These are phyloP conservation scores for Lemur catta DNA, from an alignment of 2,797 vertebrate genomes.

Conservation along the genomic window DNA sequence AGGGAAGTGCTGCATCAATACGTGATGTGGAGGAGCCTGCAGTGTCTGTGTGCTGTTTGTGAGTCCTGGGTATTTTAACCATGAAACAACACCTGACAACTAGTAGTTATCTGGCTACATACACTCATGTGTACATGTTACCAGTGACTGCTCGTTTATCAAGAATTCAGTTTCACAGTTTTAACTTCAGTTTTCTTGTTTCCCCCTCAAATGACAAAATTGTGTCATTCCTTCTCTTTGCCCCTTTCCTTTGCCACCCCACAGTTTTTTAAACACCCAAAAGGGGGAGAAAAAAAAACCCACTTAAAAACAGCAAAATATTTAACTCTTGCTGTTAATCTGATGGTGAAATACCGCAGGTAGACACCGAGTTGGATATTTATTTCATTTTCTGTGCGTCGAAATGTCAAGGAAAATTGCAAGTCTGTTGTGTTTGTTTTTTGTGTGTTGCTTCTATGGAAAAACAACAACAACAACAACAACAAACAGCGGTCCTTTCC, in stretches of 20 bases:
- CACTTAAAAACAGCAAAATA: background rate
- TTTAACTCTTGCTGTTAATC: slow-evolving; percentile 69
- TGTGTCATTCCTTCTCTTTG: slow-evolving; percentile 15
- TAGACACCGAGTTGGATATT: slow-evolving; percentile 75
- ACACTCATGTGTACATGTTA: background rate
- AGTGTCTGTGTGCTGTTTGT: slow-evolving; percentile 12
- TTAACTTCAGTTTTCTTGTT: background rate
- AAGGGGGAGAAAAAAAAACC: background rate
- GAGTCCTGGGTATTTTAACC: slow-evolving; percentile 62
- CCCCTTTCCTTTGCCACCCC: slow-evolving; percentile 28
- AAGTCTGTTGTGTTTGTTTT: background rate
- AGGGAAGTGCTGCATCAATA: background rate
- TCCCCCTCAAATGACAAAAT: slow-evolving; percentile 16
- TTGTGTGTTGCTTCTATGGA: slow-evolving; percentile 56
- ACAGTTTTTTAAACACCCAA: slow-evolving; percentile 42
- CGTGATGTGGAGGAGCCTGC: background rate
- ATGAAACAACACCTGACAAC: slow-evolving; percentile 20
- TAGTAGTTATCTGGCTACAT: background rate
- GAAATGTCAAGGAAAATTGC: slow-evolving; percentile 39
- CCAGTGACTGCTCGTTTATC: background rate
- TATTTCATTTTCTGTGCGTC: slow-evolving; percentile 64
- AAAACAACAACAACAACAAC: background rate
- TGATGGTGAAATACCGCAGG: slow-evolving; percentile 81
- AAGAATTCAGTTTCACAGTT: background rate
- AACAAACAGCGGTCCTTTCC: background rate